phyloP scores from a whole-genome alignment of 2,113 vertebrate species.

The Petroica traversi region DNA sequence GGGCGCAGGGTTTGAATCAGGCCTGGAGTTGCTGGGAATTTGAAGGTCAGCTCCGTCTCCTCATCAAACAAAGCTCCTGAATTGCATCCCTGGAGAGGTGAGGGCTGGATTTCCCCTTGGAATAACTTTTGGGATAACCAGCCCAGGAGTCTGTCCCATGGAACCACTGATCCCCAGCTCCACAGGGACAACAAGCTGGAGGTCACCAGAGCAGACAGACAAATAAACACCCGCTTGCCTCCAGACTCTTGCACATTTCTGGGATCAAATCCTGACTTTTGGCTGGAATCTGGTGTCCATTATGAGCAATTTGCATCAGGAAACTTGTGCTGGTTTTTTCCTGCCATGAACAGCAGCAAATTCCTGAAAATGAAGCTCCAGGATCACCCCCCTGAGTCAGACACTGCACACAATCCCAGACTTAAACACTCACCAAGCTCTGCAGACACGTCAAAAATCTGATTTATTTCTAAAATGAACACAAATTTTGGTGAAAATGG shows the following conservation, averaged over 20 bases:
- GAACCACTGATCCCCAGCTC: background rate
- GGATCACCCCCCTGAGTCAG: accelerated
- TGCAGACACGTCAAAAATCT: background rate
- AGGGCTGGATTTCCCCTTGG: background rate
- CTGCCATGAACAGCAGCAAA: background rate
- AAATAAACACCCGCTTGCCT: background rate
- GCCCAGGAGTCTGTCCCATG: background rate
- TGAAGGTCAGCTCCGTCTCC: background rate
- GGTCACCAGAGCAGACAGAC: background rate
- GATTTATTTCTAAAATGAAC: background rate
- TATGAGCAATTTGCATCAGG: background rate
- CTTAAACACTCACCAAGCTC: background rate
- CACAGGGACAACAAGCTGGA: background rate
- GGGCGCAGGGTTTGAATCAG: background rate
- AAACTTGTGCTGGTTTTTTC: background rate
- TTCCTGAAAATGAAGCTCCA: background rate
- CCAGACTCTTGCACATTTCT: background rate
- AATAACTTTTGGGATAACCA: background rate
- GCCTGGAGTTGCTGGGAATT: background rate
- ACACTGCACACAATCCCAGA: background rate
- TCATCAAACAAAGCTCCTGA: background rate
- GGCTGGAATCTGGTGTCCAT: background rate
- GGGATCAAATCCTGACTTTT: background rate
- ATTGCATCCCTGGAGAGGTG: background rate
- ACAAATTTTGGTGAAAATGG: background rate